Conservation (phyloP, 2,888 invertebrate species). For the Torymus aiolomorphi region DNA sequence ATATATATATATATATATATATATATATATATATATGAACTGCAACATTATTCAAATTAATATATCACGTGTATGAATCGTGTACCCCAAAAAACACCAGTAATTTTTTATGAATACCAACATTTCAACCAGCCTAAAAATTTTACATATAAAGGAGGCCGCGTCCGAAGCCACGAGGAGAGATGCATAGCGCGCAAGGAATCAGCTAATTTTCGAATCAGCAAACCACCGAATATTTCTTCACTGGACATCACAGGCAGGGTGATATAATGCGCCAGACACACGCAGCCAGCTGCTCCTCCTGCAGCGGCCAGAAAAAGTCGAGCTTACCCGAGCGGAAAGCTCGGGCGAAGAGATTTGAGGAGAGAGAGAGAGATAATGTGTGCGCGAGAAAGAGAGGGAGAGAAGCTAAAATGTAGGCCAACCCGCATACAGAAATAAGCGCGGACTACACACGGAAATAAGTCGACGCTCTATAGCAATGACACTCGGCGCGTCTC, state of each 20-base stretch:
- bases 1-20: too few relatives aligned
- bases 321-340: slow-evolving; percentile 10
- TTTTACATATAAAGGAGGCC: too few relatives aligned
- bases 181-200: neutral
- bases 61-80: too few relatives aligned
- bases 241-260: neutral
- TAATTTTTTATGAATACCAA: too few relatives aligned
- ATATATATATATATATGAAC: too few relatives aligned
- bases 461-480: slow-evolving; percentile 50
- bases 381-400: neutral
- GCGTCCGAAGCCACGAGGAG: too few relatives aligned
- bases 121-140: too few relatives aligned
- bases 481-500: slow-evolving; percentile 32
- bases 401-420: slow-evolving; percentile 60
- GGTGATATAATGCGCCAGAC: slow-evolving; percentile 22
- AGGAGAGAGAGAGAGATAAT: neutral
- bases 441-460: slow-evolving; percentile 57
- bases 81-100: too few relatives aligned
- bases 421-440: slow-evolving; percentile 62
- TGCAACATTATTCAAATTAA: too few relatives aligned
- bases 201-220: neutral
- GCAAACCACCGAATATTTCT: slow-evolving; percentile 18
- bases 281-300: neutral
- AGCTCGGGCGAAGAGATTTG: neutral
- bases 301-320: slow-evolving; percentile 33